Evolutionary conservation across 2,797 vertebrate genomes (phyloP).

Genomic region (Threskiornis aethiopicus): DNA sequence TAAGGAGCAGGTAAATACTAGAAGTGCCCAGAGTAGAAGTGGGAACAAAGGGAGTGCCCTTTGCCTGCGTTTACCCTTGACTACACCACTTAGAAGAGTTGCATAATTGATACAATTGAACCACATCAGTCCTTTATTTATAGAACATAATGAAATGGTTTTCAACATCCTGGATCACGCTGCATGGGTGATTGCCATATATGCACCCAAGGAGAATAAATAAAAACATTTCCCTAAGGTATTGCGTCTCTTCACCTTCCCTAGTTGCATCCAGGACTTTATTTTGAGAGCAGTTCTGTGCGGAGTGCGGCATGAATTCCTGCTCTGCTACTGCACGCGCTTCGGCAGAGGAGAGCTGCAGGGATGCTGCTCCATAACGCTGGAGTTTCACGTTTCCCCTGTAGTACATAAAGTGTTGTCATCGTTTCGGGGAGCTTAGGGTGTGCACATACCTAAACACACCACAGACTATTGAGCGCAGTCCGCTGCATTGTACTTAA

Average conservation of each 20-base stretch:
- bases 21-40: background rate
- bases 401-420: rapidly evolving
- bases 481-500: rapidly evolving
- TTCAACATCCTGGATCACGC: slow-evolving; percentile 37
- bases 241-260: background rate
- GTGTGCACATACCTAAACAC: background rate
- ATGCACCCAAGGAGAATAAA: slow-evolving; percentile 26
- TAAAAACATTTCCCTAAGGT: slow-evolving; percentile 49
- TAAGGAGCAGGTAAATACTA: slow-evolving; percentile 20
- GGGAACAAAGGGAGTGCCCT: slow-evolving; percentile 53
- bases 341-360: background rate
- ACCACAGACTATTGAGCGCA: background rate
- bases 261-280: background rate
- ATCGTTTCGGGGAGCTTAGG: background rate
- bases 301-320: background rate
- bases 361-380: rapidly evolving
- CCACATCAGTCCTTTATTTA: slow-evolving; percentile 62
- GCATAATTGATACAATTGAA: slow-evolving; percentile 67
- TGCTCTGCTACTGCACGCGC: background rate
- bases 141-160: slow-evolving; percentile 66
- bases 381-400: rapidly evolving
- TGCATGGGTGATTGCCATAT: slow-evolving; percentile 35
- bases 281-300: background rate
- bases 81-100: slow-evolving; percentile 50
- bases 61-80: slow-evolving; percentile 30